Base-by-base conservation (phyloP, 2,888 invertebrate genomes). In the Adelognathus sp. region DNA sequence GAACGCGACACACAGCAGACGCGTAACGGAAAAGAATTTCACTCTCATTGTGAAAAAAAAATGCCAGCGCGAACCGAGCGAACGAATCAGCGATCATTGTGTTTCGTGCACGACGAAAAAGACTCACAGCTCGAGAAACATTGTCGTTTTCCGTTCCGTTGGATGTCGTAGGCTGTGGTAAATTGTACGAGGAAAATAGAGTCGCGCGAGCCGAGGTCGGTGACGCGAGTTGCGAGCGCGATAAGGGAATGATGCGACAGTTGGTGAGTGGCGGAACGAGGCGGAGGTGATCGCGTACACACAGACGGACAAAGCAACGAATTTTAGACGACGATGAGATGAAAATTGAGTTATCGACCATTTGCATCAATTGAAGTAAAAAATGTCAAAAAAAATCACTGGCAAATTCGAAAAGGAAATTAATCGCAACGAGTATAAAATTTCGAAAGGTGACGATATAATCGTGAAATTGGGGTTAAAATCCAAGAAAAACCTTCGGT, bases 111-210 rank as follows among this genome's bases (percentile, higher is more conserved):
- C 24, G 24, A 24, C n/a, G n/a, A n/a, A n/a, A n/a, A n/a, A 36
- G 41, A 71, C 70, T 66, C 71, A 61, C 66, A 24, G 71, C 36
- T 54, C 52, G 71, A 27, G 61, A 76, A 64, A 60, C 76, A 76
- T 64, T 24, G 27, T 71, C 41, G 58, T 31, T 41, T n/a, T 44
- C 64, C 21, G 33, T 36, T n/a, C n/a, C 64, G 50, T 21, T 33
- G 36, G 46, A 58, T 29, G 67, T 74, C 41, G 71, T 60, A n/a
- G 61, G 18, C n/a, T 56, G 39, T 64, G 52, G 52, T 67, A 16
- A 1, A 29, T 36, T 33, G 16, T 29, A 11, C 24, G 41, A 44
- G 33, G 61, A 18, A 9, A 44, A n/a, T n/a, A 61, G 21, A 50
- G 33, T 21, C 18, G 46, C 46, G 46, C 33, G n/a, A n/a, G n/a